Evolutionary conservation across 1,140 invertebrate species (phyloP), one percentile per base, ranked within the genome.

Genomic region (Aphis craccivora): DNA sequence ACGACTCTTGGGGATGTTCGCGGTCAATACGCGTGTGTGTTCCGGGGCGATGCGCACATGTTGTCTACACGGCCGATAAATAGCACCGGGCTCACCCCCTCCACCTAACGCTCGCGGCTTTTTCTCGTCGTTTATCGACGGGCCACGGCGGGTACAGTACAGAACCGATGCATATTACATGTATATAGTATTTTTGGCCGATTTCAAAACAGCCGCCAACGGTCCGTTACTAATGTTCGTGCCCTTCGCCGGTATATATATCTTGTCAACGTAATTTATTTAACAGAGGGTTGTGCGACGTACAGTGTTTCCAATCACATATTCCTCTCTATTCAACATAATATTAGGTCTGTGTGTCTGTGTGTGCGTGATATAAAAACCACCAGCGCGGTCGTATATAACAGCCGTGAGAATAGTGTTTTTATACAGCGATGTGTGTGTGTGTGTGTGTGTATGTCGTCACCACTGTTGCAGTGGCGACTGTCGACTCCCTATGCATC

Each of bases 221-320:
- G 76, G 91, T 51, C 91, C 91, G 76, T 84, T 92, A 92, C 91
- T 92, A 92, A 92, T 84, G 67, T 91, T 67, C 43, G 53, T 90
- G 88, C 43, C 37, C 90, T 43, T 7, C 37, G 37, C 83, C 23
- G 37, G 37, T 84, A 43, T 40, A 84, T 51, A 35, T 83, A 83
- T 86, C 91, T 86, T 93, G 91, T 93, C 91, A 84, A 93, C 91
- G 91, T 93, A 93, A 86, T 93, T 93, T 86, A 86, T 93, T 93
- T 93, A 30, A 25, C 35, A 11, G 55, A 67, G 53, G 89, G 89
- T 43, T n/a, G 60, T 45, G 25, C 90, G 90, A 90, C 22, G 43
- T 22, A 3, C 67, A 35, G 14, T 20, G 40, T 83, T 91, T 91
- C 91, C 91, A 84, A 84, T 92, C 91, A 37, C 90, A n/a, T 81